These are phyloP conservation scores for Scartelaos histophorus DNA, from an alignment of 2,113 vertebrate genomes.

Conservation along the genomic window DNA sequence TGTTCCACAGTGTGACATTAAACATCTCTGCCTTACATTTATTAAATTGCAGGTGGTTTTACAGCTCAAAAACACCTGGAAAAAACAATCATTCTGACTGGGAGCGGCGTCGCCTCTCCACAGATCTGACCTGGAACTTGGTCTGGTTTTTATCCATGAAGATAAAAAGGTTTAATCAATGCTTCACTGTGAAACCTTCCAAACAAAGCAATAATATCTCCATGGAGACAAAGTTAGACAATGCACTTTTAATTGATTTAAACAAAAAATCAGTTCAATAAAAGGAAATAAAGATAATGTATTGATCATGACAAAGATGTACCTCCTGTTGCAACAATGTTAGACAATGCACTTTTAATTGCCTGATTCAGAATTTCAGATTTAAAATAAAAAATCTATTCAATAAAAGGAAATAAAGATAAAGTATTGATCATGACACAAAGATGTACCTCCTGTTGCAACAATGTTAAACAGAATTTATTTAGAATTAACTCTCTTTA, in stretches of 20 bases:
- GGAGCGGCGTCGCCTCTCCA: too few relatives aligned
- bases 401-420: conserved; percentile 8
- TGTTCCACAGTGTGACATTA: too few relatives aligned
- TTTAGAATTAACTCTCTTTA: conserved; percentile 3
- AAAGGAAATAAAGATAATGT: not conserved
- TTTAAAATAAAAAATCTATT: not conserved
- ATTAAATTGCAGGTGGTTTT: too few relatives aligned
- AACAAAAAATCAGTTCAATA: not conserved
- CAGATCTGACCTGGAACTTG: too few relatives aligned
- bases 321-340: not conserved
- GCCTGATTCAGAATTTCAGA: conserved; percentile 41
- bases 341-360: conserved; percentile 4
- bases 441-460: not conserved
- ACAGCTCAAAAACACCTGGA: too few relatives aligned
- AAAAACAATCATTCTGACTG: too few relatives aligned
- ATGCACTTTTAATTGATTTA: not conserved
- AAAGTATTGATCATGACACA: not conserved
- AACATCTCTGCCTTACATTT: too few relatives aligned
- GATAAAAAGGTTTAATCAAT: too few relatives aligned
- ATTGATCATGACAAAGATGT: not conserved
- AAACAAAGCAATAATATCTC: too few relatives aligned
- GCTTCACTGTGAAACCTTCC: too few relatives aligned
- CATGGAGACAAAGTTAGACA: too few relatives aligned
- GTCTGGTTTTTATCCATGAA: too few relatives aligned
- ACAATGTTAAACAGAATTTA: conserved; percentile 25